Evolutionary conservation across 2,888 invertebrate species (phyloP), one percentile per base, ranked within the genome.

Genomic region (Acrobasis consociella): DNA sequence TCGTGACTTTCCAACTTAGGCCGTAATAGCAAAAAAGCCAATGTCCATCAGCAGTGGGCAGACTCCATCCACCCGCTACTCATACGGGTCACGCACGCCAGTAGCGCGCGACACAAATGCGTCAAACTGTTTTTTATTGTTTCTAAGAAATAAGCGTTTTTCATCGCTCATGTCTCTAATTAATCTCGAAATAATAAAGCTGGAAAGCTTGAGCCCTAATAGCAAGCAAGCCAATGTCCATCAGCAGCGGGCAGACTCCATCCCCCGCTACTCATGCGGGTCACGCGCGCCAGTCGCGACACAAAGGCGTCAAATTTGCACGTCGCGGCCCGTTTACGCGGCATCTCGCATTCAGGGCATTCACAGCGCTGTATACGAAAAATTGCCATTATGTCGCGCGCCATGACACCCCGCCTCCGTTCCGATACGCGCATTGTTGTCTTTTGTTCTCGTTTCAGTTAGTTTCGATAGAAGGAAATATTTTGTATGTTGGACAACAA

Each of bases 261-360:
- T 65, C n/a, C 58, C 52, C 62, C 56, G 60, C 61, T 67, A 67
- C 69, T 74, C 70, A 89, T 89, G 84, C 91, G 70, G 76, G 83
- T 86, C 91, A 91, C 91, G 91, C 85, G 74, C 85, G 75, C 61
- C 76, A 73, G 75, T 77, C 76, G 78, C 80, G 73, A 74, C 87
- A 91, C 91, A 91, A 92, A 92, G 85, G 91, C 86, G 77, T 78
- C 89, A 91, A 92, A 92, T 91, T 92, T 91, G 91, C 91, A 89
- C 91, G 91, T 86, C 88, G 87, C 84, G 75, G 81, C 82, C 87
- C 89, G 89, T 89, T 91, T 88, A 90, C 86, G 82, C 82, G 85
- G 77, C 89, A 88, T 88, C 88, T 86, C 85, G 87, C 78, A 74
- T 75, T 82, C 82, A 80, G 69, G 65, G 77, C 76, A 80, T 82